Base-by-base conservation (phyloP, 2,888 invertebrate genomes). In the Pycnomerus fuliginosus region DNA sequence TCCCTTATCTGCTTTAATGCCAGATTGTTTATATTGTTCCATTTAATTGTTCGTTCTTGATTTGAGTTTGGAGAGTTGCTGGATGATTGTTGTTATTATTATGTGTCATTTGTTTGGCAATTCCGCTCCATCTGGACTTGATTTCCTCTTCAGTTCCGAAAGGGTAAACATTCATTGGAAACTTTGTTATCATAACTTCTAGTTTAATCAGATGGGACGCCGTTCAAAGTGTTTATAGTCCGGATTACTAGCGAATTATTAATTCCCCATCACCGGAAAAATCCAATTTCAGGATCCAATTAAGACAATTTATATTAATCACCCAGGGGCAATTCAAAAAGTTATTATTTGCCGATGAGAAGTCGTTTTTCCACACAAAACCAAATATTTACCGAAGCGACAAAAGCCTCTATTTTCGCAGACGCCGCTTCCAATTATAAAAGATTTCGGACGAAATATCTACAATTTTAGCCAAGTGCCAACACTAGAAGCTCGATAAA, bases 381-480 rank as follows among this genome's bases (percentile, higher is more conserved):
- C 37, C 46, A 47, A 47, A 47, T 47, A 47, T 47, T 47, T 47
- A 42, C 42, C 28, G 29, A 42, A 14, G 16, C 42, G 46, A 47
- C 40, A 44, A 34, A 33, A 28, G 20, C 41, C 36, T 40, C 40
- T 44, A 34, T 40, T 44, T 41, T 41, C 31, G 33, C 41, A 46
- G 47, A 40, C 44, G 44, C 35, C 31, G 35, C 31, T 36, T 35
- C 50, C 50, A 47, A 53, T 50, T 53, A 50, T 50, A 44, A 50
- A 48, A 50, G 48, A 48, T 53, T 53, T 48, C 36, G 43, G 46
- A 41, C 42, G 42, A 36, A 41, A 50, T 53, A 48, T 50, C 50
- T 42, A 47, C 43, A 44, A 48, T 50, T 53, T 45, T 22, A 44
- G 36, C 33, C 29, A 29, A 36, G 32, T 30, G 40, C 45, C 45